Conservation (phyloP, 2,797 vertebrate species). For the Danio jaintianensis region DNA sequence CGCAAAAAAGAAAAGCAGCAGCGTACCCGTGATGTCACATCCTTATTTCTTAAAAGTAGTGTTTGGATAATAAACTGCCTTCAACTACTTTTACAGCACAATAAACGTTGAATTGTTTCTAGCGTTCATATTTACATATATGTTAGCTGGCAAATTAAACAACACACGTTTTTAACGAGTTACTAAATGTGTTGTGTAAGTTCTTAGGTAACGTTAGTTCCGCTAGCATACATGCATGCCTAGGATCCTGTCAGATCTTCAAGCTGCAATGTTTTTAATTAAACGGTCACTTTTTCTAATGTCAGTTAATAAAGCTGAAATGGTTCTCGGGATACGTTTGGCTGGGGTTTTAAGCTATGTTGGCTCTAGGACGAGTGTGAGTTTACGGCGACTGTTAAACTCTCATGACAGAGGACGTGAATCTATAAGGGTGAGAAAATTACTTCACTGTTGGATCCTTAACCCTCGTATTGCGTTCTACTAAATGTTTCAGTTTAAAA, state of each 20-base stretch:
- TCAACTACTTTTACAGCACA: neutral
- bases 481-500: too few relatives aligned
- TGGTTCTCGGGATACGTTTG: neutral
- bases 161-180: neutral
- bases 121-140: neutral
- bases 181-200: conserved; percentile 23
- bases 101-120: neutral
- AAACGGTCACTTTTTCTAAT: neutral
- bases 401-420: neutral
- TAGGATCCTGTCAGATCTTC: neutral
- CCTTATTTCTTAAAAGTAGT: neutral
- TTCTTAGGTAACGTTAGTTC: neutral
- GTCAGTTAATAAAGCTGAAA: neutral
- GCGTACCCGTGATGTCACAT: too few relatives aligned
- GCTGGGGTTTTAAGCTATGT: neutral
- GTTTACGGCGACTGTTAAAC: neutral
- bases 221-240: neutral
- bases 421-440: conserved; percentile 27
- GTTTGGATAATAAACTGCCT: neutral
- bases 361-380: neutral
- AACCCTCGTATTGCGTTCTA: too few relatives aligned
- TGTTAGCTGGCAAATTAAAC: neutral
- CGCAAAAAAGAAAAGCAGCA: neutral
- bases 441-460: neutral
- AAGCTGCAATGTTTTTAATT: too few relatives aligned